phyloP scores from a whole-genome alignment of 2,888 invertebrate genomes.

The Rhogogaster chlorosoma region DNA sequence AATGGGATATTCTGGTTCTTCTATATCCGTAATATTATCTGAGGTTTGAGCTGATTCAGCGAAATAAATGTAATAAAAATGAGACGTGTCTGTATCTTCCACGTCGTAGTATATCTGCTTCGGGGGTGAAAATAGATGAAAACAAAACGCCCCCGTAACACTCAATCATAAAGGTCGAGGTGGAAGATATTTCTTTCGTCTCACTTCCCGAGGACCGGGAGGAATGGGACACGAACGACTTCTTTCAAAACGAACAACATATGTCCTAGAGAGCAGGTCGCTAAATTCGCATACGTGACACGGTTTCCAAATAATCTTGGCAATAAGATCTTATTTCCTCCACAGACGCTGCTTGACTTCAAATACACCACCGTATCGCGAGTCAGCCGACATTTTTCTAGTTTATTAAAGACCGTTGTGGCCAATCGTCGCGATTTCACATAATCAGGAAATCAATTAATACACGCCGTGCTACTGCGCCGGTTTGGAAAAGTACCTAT shows the following conservation, averaged over 20 bases:
- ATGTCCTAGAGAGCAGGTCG: conserved; percentile 5
- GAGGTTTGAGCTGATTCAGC: conserved; percentile 13
- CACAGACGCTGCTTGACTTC: conserved; percentile 21
- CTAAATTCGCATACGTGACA: conserved; percentile 42
- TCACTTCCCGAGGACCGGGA: not conserved
- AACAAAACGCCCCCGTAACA: not conserved
- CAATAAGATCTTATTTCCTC: conserved; percentile 25
- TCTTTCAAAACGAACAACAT: conserved; percentile 18
- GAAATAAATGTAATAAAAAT: conserved; percentile 17
- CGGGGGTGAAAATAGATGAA: not conserved
- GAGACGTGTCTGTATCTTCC: not conserved
- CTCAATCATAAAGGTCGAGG: conserved; percentile 24
- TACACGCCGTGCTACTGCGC: not conserved
- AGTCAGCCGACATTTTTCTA: not conserved
- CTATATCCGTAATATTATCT: not conserved
- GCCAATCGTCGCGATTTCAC: not conserved
- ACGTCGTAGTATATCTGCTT: not conserved
- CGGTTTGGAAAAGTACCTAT: too few species aligned
- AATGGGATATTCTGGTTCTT: not conserved
- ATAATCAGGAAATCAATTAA: not conserved
- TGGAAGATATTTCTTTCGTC: not conserved
- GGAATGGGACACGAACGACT: conserved; percentile 19
- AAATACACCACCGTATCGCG: not conserved
- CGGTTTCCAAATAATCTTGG: conserved; percentile 9
- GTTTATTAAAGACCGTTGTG: not conserved